Base-by-base conservation (phyloP, 2,888 invertebrate genomes). In the Macrosiphum euphorbiae region DNA sequence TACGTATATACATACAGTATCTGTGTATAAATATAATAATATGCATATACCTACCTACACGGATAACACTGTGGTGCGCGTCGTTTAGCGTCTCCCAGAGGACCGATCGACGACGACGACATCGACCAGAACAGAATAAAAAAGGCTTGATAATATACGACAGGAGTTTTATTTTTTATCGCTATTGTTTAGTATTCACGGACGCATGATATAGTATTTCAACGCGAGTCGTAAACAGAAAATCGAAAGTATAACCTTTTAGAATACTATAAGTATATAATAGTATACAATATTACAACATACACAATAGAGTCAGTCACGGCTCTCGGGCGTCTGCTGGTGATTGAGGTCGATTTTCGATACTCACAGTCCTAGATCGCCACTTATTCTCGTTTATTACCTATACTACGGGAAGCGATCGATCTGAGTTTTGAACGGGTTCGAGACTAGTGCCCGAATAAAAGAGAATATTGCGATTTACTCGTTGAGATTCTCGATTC, bases 71-170 rank as follows among this genome's bases (percentile, higher is more conserved):
- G 52, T 52, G 78, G 50, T 90, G 90, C n/a, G 28, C 41, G 41
- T 91, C 41, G 41, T 91, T 55, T 85, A 91, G 91, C 91, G 85
- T 91, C 91, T 91, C 91, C 91, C 91, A 58, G 55, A 52, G 85
- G 85, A 85, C 91, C 91, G 91, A 91, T 91, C n/a, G 78, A 52
- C 78, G 90, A 87, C 50, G 13, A 85, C 44, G 89, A 10, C 47
- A 1, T 11, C 35, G 11, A 44, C 13, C 20, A 8, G 67, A 67
- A 67, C 67, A 28, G 78, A 47, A 67, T 67, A 88, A 84, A 78
- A 90, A 84, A 50, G 52, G 78, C 16, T 47, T 90, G 24, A 35
- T 55, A 55, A 28, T 41, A 35, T 41, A 41, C 58, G 44, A 5
- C 24, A 13, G 11, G 85, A 44, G 24, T 85, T 28, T 85, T 85